Conservation (phyloP, 2,888 invertebrate species). For the Formica aserva region DNA sequence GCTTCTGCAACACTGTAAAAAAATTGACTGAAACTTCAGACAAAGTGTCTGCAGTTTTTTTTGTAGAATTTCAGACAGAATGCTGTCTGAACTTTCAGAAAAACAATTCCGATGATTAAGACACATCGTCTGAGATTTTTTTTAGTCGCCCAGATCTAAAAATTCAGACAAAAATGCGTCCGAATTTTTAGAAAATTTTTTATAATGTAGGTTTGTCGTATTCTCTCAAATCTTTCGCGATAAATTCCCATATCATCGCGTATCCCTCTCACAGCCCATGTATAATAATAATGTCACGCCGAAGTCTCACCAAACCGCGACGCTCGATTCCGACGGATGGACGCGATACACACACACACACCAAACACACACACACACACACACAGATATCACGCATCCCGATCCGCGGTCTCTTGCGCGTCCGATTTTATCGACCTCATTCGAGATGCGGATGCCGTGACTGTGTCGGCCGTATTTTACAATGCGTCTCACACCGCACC, state of each 20-base stretch:
- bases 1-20: too few species aligned
- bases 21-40: too few species aligned
- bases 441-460: constrained; percentile 55
- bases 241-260: neutral
- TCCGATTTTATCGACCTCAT: constrained; percentile 57
- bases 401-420: constrained; percentile 40
- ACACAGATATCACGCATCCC: neutral
- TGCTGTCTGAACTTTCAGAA: too few species aligned
- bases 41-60: too few species aligned
- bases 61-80: too few species aligned
- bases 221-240: neutral
- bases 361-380: too few species aligned
- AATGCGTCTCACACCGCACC: constrained; percentile 65
- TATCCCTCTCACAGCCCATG: neutral
- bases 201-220: neutral
- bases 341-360: constrained; percentile 4
- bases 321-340: constrained; percentile 14
- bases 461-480: constrained; percentile 64
- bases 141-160: too few species aligned
- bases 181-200: too few species aligned
- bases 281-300: neutral
- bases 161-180: too few species aligned
- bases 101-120: too few species aligned
- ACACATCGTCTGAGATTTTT: too few species aligned
- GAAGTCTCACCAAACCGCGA: constrained; percentile 23